phyloP scores from a whole-genome alignment of 1,140 invertebrate species.

The Xylocopa sonorina region DNA sequence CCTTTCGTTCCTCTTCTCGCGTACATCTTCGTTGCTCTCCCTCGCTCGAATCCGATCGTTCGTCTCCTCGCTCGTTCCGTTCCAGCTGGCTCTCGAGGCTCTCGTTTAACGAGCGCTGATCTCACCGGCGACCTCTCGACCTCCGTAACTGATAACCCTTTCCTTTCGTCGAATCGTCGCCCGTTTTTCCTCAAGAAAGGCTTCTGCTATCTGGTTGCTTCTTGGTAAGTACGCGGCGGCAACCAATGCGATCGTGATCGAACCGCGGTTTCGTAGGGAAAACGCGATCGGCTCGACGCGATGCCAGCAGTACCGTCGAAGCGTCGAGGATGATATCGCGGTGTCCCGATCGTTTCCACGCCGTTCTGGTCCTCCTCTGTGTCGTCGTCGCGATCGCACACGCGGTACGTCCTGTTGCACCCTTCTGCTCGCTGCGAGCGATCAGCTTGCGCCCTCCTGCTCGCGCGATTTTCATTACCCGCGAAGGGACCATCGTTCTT shows the following conservation, averaged over 20 bases:
- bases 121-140: constrained; percentile 30
- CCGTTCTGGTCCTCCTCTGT: constrained; percentile 26
- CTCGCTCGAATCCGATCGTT: neutral
- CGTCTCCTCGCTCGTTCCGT: neutral
- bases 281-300: constrained; percentile 40
- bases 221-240: constrained; percentile 12
- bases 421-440: neutral
- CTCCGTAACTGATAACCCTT: constrained; percentile 52
- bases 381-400: neutral
- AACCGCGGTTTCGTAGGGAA: constrained; percentile 31
- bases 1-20: neutral
- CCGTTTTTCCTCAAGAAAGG: constrained; percentile 24
- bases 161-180: constrained; percentile 19
- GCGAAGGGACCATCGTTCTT: neutral
- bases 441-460: neutral
- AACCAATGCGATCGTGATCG: neutral
- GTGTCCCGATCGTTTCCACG: constrained; percentile 33
- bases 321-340: constrained; percentile 59
- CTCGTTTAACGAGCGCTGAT: neutral
- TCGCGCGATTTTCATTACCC: neutral
- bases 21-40: no score
- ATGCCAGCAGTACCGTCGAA: constrained; percentile 49
- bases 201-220: constrained; percentile 41
- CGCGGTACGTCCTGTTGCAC: constrained; percentile 56
- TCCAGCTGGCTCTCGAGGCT: neutral